phyloP scores from a whole-genome alignment of 2,888 invertebrate genomes.

The Hesperia comma region DNA sequence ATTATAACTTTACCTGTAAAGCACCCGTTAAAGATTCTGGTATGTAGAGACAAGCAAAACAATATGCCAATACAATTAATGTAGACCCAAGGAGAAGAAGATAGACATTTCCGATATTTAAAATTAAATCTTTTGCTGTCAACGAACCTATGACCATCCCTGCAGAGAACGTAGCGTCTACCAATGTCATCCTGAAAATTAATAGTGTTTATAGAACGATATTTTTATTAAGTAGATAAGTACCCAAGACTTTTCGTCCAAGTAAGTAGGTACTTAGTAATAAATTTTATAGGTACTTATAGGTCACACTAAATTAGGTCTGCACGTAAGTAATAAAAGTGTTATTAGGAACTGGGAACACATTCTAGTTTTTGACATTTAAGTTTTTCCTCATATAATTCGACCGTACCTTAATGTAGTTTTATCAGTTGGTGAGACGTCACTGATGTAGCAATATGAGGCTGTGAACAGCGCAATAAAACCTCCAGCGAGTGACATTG shows the following conservation, averaged over 20 bases:
- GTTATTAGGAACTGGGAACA: no score
- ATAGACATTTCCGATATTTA: slow-evolving; percentile 78
- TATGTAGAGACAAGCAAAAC: slow-evolving; percentile 76
- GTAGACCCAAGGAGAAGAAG: slow-evolving; percentile 78
- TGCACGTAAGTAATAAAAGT: no score
- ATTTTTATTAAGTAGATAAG: no score
- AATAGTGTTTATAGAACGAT: neutral
- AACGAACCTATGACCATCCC: slow-evolving; percentile 86
- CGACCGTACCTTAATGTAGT: slow-evolving; percentile 23
- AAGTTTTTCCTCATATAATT: neutral
- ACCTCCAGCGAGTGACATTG: slow-evolving; percentile 85
- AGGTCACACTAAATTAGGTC: no score
- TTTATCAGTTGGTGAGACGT: slow-evolving; percentile 15
- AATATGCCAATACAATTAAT: slow-evolving; percentile 71
- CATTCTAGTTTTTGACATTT: no score
- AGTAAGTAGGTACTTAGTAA: no score
- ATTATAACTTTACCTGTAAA: slow-evolving; percentile 55
- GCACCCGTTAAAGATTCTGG: slow-evolving; percentile 79
- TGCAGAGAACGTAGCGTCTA: slow-evolving; percentile 84
- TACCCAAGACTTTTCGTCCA: no score
- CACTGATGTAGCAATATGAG: slow-evolving; percentile 32
- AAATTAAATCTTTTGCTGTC: slow-evolving; percentile 84
- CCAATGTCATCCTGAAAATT: slow-evolving; percentile 84
- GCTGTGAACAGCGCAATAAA: slow-evolving; percentile 43
- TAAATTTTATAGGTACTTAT: no score